These are phyloP conservation scores for Probaryconus sp. DNA, from an alignment of 1,140 invertebrate species.

Conservation along the genomic window DNA sequence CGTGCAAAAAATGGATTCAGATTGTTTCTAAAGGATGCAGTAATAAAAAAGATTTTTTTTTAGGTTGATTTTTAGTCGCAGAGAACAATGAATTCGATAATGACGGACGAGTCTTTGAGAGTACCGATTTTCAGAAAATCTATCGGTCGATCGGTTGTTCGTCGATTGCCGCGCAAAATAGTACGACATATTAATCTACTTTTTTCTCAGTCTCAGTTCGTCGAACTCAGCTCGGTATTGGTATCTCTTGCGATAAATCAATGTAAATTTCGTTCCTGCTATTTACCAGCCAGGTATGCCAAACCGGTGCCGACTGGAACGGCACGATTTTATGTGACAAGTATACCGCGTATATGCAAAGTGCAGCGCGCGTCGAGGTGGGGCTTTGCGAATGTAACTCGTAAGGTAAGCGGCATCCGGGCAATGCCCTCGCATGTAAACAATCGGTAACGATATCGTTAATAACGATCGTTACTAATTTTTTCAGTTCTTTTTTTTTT, in stretches of 20 bases:
- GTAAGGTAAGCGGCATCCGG: constrained; percentile 76
- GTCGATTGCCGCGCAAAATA: constrained; percentile 49
- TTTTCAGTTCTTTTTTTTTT: constrained; percentile 12
- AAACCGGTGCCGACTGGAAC: constrained; percentile 62
- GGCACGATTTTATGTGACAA: constrained; percentile 60
- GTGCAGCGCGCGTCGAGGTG: constrained; percentile 54
- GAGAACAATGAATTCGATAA: no score
- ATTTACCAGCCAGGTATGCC: constrained; percentile 59
- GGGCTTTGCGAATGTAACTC: constrained; percentile 68
- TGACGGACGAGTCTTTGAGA: no score
- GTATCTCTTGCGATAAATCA: constrained; percentile 63
- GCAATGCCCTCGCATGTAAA: constrained; percentile 78
- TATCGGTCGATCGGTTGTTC: no score
- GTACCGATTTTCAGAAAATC: background rate
- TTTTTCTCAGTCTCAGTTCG: constrained; percentile 59
- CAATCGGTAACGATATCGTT: constrained; percentile 72
- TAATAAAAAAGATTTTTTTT: no score
- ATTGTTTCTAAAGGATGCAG: no score
- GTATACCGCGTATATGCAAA: constrained; percentile 60
- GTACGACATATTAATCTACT: constrained; percentile 61
- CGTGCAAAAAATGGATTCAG: no score
- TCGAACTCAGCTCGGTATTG: constrained; percentile 59
- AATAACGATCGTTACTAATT: constrained; percentile 14
- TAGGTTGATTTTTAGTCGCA: no score
- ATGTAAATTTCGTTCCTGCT: constrained; percentile 65